Evolutionary conservation across 1,140 invertebrate genomes (phyloP).

Genomic region (Bacillus rossius): DNA sequence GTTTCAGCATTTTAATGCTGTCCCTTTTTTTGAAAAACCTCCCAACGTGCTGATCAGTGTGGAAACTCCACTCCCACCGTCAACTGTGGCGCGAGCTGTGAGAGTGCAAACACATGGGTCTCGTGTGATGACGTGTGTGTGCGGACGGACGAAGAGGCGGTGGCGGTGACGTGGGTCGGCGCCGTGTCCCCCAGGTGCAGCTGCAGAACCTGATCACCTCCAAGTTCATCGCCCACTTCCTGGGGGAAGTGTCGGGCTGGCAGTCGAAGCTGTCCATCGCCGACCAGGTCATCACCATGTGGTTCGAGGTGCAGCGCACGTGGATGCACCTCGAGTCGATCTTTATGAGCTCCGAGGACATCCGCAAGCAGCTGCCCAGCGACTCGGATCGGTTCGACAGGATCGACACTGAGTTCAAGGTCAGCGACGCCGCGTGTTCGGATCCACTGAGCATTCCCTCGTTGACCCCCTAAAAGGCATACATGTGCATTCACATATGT

Average conservation of each 20-base stretch:
- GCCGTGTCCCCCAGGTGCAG: slow-evolving; percentile 69
- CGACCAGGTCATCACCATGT: slow-evolving; percentile 87
- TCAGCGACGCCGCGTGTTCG: too few species aligned
- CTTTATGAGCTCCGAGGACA: slow-evolving; percentile 97
- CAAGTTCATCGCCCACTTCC: slow-evolving; percentile 93
- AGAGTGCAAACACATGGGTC: too few species aligned
- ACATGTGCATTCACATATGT: not conserved
- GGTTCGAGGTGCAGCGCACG: slow-evolving; percentile 95
- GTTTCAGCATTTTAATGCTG: too few species aligned
- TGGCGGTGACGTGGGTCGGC: too few species aligned
- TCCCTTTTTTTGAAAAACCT: too few species aligned
- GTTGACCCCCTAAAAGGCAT: too few species aligned
- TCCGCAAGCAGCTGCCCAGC: slow-evolving; percentile 87
- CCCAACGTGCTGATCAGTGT: too few species aligned
- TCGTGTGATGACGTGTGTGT: too few species aligned
- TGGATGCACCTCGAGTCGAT: slow-evolving; percentile 97
- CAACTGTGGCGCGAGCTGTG: too few species aligned
- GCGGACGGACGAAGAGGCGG: too few species aligned
- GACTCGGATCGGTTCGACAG: slow-evolving; percentile 89
- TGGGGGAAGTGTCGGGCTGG: slow-evolving; percentile 91
- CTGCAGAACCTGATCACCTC: slow-evolving; percentile 93
- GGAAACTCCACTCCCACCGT: too few species aligned
- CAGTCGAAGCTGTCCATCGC: slow-evolving; percentile 89
- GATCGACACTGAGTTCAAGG: slow-evolving; percentile 88
- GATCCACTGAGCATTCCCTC: too few species aligned